Conservation (phyloP, 2,797 vertebrate genomes). For the Coilia nasus region DNA sequence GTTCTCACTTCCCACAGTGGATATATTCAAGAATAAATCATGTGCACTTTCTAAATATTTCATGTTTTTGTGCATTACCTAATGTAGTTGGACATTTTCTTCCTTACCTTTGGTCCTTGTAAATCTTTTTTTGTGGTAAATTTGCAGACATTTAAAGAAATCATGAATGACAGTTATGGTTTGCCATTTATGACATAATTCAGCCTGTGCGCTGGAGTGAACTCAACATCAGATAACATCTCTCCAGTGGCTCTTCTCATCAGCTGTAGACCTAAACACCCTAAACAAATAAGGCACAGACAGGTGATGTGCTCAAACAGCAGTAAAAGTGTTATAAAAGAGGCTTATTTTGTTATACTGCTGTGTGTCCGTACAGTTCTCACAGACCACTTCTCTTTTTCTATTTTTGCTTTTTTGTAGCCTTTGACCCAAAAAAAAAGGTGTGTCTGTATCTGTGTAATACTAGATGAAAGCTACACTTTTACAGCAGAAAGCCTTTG, state of each 20-base stretch:
- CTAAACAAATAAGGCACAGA: background rate
- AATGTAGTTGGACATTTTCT: background rate
- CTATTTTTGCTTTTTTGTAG: background rate
- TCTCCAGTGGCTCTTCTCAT: background rate
- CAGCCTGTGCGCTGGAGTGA: background rate
- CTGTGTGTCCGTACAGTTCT: background rate
- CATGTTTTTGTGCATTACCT: too few species aligned
- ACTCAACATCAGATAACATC: background rate
- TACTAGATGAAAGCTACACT: slow-evolving; percentile 14
- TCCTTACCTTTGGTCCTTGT: background rate
- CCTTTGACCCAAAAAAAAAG: background rate
- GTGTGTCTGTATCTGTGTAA: background rate
- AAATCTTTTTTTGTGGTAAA: background rate
- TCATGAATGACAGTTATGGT: background rate
- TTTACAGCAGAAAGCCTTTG: background rate
- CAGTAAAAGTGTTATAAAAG: background rate
- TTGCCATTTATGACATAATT: background rate
- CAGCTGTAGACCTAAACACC: background rate
- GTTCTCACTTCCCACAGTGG: too few species aligned
- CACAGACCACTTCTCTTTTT: slow-evolving; percentile 21
- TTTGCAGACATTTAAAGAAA: background rate
- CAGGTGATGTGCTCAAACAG: background rate
- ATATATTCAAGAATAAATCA: too few species aligned
- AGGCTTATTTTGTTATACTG: background rate
- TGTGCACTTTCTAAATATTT: too few species aligned